Conservation (phyloP, 1,140 invertebrate species). For the Phymorhynchus buccinoides region DNA sequence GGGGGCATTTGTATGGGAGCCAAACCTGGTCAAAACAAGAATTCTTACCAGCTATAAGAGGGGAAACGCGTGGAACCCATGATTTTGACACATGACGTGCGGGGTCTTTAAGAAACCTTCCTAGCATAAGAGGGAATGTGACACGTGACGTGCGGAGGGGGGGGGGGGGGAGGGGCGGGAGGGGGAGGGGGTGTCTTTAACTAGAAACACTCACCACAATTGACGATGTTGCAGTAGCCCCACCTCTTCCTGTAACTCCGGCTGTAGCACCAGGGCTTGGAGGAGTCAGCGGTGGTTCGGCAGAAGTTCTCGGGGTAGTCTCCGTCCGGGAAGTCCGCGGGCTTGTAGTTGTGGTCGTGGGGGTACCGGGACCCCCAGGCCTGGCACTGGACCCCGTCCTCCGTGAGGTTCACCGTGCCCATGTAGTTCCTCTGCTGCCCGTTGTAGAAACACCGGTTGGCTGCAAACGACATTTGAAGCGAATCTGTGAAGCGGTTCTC, state of each 20-base stretch:
- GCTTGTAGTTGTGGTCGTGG: conserved; percentile 84
- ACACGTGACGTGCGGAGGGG: too few relatives aligned
- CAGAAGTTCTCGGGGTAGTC: conserved; percentile 87
- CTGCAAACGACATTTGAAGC: conserved; percentile 43
- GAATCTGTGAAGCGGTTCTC: not conserved
- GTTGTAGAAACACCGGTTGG: conserved; percentile 68
- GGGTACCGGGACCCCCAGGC: conserved; percentile 89
- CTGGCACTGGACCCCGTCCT: conserved; percentile 80
- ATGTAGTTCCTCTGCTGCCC: conserved; percentile 61
- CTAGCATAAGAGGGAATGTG: too few relatives aligned
- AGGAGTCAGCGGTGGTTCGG: conserved; percentile 91
- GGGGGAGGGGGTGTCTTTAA: too few relatives aligned
- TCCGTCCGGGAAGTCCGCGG: conserved; percentile 59
- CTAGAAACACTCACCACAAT: conserved; percentile 65
- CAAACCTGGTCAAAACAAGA: too few relatives aligned
- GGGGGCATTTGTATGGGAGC: too few relatives aligned
- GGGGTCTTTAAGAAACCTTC: too few relatives aligned
- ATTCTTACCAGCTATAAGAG: too few relatives aligned
- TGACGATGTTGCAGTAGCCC: conserved; percentile 66
- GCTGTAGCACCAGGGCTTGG: conserved; percentile 96
- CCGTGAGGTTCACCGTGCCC: conserved; percentile 59
- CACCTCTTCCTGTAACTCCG: conserved; percentile 79
- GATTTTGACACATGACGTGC: too few relatives aligned
- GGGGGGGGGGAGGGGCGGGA: too few relatives aligned
- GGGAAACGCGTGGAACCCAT: too few relatives aligned